phyloP scores from a whole-genome alignment of 2,888 invertebrate species.

The Coremacera marginata region DNA sequence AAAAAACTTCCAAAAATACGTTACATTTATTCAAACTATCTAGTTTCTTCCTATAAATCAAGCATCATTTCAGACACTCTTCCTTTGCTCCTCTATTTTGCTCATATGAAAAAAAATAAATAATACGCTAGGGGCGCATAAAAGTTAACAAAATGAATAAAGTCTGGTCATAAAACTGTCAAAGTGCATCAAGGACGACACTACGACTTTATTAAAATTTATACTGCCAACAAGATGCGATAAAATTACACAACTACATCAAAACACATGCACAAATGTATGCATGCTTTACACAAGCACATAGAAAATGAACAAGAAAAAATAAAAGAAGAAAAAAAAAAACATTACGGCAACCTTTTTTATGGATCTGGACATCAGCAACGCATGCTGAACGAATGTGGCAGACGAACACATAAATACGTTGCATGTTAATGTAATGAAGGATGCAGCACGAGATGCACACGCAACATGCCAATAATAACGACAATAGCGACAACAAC shows the following conservation, averaged over 20 bases:
- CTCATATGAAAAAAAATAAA: neutral
- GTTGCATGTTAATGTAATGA: neutral
- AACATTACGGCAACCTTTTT: no score
- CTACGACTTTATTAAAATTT: slow-evolving; percentile 34
- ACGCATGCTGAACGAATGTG: no score
- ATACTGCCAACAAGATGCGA: slow-evolving; percentile 1
- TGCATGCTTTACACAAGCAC: neutral
- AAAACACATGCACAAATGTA: neutral
- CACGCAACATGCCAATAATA: neutral
- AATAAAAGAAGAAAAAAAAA: neutral
- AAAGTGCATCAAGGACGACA: slow-evolving; percentile 34
- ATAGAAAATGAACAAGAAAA: no score
- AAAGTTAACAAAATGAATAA: slow-evolving; percentile 12
- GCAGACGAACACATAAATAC: neutral
- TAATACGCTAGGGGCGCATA: neutral
- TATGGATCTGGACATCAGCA: neutral
- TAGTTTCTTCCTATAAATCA: no score
- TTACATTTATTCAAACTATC: no score
- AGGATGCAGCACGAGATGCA: neutral
- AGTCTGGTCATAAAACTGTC: slow-evolving; percentile 32
- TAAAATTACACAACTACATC: slow-evolving; percentile 7
- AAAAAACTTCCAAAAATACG: no score
- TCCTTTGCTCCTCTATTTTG: no score
- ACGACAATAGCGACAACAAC: neutral
- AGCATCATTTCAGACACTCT: no score